Conservation (phyloP, 2,888 invertebrate genomes). For the Mesorhabditis spiculigera region DNA sequence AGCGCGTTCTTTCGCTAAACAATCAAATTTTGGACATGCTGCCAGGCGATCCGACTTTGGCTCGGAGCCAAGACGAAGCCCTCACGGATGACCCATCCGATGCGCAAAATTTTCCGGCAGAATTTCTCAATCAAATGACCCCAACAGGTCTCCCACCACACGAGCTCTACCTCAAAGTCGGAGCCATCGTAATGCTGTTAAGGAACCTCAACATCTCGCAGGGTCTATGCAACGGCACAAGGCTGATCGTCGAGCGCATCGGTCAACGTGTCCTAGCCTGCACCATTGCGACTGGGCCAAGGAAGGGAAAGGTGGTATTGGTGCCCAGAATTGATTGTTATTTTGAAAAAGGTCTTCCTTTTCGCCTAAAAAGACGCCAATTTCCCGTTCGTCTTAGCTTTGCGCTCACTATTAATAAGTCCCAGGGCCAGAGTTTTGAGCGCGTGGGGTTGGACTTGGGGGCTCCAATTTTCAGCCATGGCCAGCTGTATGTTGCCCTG, state of each 20-base stretch:
- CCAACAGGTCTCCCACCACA: slow-evolving; percentile 19
- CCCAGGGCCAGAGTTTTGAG: slow-evolving; percentile 77
- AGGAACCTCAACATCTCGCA: background rate
- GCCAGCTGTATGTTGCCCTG: slow-evolving; percentile 12
- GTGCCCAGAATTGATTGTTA: slow-evolving; percentile 11
- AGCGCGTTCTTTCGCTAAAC: slow-evolving; percentile 13
- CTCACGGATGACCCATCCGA: slow-evolving; percentile 1
- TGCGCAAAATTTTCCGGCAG: slow-evolving; percentile 6
- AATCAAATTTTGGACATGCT: slow-evolving; percentile 11
- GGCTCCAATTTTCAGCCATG: slow-evolving; percentile 65
- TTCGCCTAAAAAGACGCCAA: background rate
- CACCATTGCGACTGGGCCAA: background rate
- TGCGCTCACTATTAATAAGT: slow-evolving; percentile 14
- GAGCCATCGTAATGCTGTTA: background rate
- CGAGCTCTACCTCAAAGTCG: slow-evolving; percentile 2
- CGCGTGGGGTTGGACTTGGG: slow-evolving; percentile 92
- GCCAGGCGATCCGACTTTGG: background rate
- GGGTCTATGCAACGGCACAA: slow-evolving; percentile 8
- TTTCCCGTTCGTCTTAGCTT: slow-evolving; percentile 7
- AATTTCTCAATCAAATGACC: slow-evolving; percentile 13
- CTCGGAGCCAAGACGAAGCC: background rate
- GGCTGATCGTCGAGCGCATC: background rate
- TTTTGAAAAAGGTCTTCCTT: slow-evolving; percentile 47
- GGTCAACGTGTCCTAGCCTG: background rate
- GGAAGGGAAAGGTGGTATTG: slow-evolving; percentile 3